These are phyloP conservation scores for Pterostichus niger DNA, from an alignment of 2,888 invertebrate species.

Conservation along the genomic window DNA sequence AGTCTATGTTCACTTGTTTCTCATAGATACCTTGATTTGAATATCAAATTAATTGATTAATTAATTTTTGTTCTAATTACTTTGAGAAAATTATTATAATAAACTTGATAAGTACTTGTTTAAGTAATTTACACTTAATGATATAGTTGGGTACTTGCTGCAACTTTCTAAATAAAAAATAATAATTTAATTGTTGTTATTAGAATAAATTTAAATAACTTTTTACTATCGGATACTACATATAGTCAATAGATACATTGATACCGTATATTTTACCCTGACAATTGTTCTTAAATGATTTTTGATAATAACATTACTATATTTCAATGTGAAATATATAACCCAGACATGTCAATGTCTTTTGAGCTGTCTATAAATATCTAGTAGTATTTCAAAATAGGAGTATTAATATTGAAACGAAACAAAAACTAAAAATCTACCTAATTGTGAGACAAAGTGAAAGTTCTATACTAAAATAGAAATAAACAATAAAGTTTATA, in stretches of 20 bases:
- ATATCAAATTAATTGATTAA: slow-evolving; percentile 58
- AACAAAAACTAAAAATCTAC: slow-evolving; percentile 4
- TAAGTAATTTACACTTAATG: neutral
- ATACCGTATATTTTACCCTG: no score
- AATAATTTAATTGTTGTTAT: slow-evolving; percentile 22
- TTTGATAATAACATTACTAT: no score
- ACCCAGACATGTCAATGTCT: no score
- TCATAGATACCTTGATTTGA: slow-evolving; percentile 11
- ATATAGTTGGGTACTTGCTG: neutral
- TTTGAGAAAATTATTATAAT: slow-evolving; percentile 52
- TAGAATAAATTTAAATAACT: neutral
- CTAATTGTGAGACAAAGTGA: slow-evolving; percentile 39
- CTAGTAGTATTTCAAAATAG: neutral
- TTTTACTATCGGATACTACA: neutral
- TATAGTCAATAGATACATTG: neutral
- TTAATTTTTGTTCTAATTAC: slow-evolving; percentile 57
- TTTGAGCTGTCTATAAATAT: no score
- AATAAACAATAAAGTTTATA: slow-evolving; percentile 56
- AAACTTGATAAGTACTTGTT: slow-evolving; percentile 40
- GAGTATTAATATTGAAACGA: no score
- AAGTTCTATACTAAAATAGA: slow-evolving; percentile 27
- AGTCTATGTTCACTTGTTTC: neutral
- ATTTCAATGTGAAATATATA: no score
- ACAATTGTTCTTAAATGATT: no score
- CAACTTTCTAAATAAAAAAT: slow-evolving; percentile 30